Evolutionary conservation across 2,113 vertebrate species (phyloP), one percentile per base, ranked within the genome.

Genomic region (Ramphastos sulfuratus): DNA sequence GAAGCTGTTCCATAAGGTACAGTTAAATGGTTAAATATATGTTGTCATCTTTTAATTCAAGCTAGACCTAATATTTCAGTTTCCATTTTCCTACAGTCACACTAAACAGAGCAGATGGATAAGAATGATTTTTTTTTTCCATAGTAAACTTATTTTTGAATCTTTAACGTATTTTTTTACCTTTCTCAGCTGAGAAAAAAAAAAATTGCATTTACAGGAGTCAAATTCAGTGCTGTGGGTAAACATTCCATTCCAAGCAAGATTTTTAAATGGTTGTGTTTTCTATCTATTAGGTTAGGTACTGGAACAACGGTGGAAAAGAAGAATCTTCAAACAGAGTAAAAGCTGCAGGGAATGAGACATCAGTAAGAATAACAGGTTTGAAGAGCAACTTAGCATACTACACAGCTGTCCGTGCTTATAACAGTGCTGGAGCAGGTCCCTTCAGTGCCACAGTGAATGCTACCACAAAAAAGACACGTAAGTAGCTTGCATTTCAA

Each of bases 401-500:
- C 95, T 98, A 98, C 93, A 95, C 98, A 15, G 98, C 98, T 46
- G 99, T 99, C 76, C 98, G 98, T 31, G 98, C 99, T 19, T 99
- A 98, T 87, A 99, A 99, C 94, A 99, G 98, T 0, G 99, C 99
- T 0, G 99, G 99, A 12, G 94, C 98, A 0, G 99, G 99, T 33
- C 98, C 99, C 23, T 99, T 98, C 64, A 99, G 98, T 2, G 93
- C 91, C 61, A 98, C 98, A 3, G 98, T 99, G 64, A 99, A 99
- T 70, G 97, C 97, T 76, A 99, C 99, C 92, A 99, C 99, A 42
- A 99, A 98, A 97, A 99, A 99, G 95, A 98, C 98, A 82, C 98
- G 99, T 99, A 97, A 96, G 99, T 98, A 84, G 5, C 60, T 42
- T 48, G 25, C 27, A 46, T 10, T 25, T 6, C 0, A 39, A 6